Percentiles rank a stretch among this genome's conserved stretches.
These are phyloP conservation scores for Morus bassanus DNA, from an alignment of 2,797 vertebrate species.

Conservation along the genomic window DNA sequence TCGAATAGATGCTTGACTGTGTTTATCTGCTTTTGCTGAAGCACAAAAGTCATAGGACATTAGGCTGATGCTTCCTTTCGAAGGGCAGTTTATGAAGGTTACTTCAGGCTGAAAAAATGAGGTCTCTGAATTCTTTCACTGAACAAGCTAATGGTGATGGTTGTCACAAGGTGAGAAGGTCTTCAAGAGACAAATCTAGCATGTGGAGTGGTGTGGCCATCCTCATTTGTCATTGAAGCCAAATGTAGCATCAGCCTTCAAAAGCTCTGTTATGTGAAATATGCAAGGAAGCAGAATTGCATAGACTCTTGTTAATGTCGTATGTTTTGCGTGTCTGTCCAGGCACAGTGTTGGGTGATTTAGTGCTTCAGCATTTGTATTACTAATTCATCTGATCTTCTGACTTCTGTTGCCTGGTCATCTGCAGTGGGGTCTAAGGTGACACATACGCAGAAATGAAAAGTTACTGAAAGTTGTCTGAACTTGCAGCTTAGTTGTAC, in stretches of 20 bases:
- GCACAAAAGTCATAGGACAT: background rate
- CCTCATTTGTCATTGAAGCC: background rate
- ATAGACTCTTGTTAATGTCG: background rate
- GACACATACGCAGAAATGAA: background rate
- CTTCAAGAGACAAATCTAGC: background rate
- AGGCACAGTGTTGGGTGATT: background rate
- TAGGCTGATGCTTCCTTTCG: background rate
- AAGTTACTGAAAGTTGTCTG: background rate
- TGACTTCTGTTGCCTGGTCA: background rate
- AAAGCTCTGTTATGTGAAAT: background rate
- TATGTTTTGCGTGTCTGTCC: background rate
- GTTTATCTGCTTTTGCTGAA: background rate
- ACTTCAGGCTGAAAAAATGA: conserved; percentile 16
- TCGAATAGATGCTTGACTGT: background rate
- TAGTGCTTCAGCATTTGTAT: background rate
- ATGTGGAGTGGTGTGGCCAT: background rate
- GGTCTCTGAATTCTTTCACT: background rate
- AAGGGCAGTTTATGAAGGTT: background rate
- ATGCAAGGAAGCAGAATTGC: background rate
- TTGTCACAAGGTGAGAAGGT: background rate
- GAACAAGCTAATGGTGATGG: background rate
- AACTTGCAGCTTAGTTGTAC: background rate
- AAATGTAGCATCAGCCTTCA: background rate
- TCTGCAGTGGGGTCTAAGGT: background rate
- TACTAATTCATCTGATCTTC: background rate